Conservation (phyloP, 2,888 invertebrate species). For the Elmis aenea region DNA sequence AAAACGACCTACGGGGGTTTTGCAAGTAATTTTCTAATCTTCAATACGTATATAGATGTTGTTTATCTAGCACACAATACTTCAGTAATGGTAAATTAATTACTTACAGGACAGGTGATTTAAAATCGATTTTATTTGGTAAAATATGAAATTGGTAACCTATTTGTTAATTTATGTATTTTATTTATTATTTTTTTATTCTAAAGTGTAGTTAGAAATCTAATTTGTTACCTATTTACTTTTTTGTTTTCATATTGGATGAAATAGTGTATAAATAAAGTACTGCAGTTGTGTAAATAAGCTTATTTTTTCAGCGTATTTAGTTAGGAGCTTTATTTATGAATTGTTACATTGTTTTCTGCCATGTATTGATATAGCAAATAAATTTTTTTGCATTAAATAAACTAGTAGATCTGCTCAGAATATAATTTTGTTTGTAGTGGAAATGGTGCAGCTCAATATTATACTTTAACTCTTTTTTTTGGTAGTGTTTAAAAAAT, state of each 20-base stretch:
- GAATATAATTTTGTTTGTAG: too few relatives aligned
- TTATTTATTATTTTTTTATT: conserved; percentile 35
- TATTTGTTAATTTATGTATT: conserved; percentile 32
- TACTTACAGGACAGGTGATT: too few relatives aligned
- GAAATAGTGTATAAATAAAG: conserved; percentile 24
- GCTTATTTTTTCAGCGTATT: conserved; percentile 24
- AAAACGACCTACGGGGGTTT: conserved; percentile 20
- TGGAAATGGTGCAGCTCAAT: too few relatives aligned
- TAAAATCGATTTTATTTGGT: conserved; percentile 10
- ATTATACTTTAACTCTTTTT: too few relatives aligned
- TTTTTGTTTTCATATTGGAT: conserved; percentile 21
- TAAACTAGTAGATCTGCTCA: conserved; percentile 26
- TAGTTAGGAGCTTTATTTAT: conserved; percentile 39
- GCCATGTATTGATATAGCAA: conserved; percentile 38
- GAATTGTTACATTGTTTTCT: conserved; percentile 35
- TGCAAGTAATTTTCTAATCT: conserved; percentile 43
- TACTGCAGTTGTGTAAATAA: conserved; percentile 34
- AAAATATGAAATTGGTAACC: conserved; percentile 21
- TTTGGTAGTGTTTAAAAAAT: too few relatives aligned
- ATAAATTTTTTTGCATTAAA: conserved; percentile 42
- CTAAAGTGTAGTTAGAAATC: conserved; percentile 25
- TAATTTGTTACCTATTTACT: conserved; percentile 28
- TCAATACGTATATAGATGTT: conserved; percentile 40
- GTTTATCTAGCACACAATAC: conserved; percentile 37
- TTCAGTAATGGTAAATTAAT: conserved; percentile 21